These are phyloP conservation scores for Temnothorax unifasciatus DNA, from an alignment of 2,888 invertebrate genomes.

Conservation along the genomic window DNA sequence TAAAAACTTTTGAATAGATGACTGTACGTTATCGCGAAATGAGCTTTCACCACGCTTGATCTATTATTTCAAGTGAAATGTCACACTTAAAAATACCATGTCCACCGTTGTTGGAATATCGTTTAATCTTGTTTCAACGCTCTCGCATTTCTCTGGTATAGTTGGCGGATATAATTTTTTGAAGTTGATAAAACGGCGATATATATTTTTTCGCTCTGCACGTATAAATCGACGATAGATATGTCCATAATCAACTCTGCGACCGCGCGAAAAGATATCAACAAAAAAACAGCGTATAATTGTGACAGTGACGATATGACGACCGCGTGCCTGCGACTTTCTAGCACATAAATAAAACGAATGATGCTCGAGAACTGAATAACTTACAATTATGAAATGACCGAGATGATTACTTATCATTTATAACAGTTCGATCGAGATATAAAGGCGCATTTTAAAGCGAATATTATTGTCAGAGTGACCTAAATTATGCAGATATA, in stretches of 20 bases:
- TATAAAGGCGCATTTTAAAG: background rate
- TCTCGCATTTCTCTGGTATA: background rate
- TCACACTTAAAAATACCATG: background rate
- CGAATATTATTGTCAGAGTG: background rate
- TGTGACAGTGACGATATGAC: slow-evolving; percentile 1
- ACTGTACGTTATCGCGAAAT: background rate
- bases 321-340: background rate
- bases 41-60: background rate
- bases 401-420: background rate
- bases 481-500: background rate
- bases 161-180: background rate
- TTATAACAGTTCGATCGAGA: slow-evolving; percentile 5
- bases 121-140: background rate
- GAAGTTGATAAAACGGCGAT: background rate
- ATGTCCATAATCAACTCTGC: background rate
- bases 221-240: background rate
- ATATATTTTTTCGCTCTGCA: slow-evolving; percentile 15
- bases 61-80: slow-evolving; percentile 13
- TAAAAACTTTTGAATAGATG: background rate
- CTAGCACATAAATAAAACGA: slow-evolving; percentile 10
- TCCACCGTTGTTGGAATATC: background rate
- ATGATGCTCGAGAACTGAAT: background rate
- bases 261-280: background rate
- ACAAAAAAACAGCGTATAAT: background rate
- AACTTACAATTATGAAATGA: background rate